A percentile compares a stretch with the other conserved stretches of the same genome.
Conservation (phyloP, 2,113 vertebrate genomes). For the Microcebus jonahi region DNA sequence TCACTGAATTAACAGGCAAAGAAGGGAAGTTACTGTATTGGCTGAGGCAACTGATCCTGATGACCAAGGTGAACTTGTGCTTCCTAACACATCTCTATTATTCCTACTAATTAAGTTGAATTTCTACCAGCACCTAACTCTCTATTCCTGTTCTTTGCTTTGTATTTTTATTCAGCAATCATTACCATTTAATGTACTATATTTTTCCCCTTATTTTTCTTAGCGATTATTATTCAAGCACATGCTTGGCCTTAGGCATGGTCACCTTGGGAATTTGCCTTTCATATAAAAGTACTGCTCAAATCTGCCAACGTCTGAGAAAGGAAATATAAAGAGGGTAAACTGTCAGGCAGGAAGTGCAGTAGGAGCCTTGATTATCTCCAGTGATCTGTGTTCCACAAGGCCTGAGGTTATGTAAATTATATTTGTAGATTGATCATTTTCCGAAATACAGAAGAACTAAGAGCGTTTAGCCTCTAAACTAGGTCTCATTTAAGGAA, state of each 20-base stretch:
- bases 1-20: background rate
- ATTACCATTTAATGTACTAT: background rate
- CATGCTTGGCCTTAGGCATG: background rate
- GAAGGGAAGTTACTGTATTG: background rate
- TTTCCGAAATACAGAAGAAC: background rate
- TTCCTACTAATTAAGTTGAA: background rate
- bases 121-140: background rate
- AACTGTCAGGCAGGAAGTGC: background rate
- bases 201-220: background rate
- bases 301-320: background rate
- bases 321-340: background rate
- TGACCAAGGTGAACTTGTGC: background rate
- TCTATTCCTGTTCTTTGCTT: background rate
- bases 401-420: background rate
- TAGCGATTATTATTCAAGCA: background rate
- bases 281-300: background rate
- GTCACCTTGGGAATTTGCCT: background rate
- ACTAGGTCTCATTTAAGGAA: background rate
- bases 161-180: background rate
- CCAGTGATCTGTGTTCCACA: background rate
- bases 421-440: background rate
- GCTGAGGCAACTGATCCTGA: background rate
- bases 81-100: background rate
- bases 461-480: background rate
- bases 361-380: background rate